Evolutionary conservation across 2,113 vertebrate species (phyloP).

Genomic region (Elephas maximus): DNA sequence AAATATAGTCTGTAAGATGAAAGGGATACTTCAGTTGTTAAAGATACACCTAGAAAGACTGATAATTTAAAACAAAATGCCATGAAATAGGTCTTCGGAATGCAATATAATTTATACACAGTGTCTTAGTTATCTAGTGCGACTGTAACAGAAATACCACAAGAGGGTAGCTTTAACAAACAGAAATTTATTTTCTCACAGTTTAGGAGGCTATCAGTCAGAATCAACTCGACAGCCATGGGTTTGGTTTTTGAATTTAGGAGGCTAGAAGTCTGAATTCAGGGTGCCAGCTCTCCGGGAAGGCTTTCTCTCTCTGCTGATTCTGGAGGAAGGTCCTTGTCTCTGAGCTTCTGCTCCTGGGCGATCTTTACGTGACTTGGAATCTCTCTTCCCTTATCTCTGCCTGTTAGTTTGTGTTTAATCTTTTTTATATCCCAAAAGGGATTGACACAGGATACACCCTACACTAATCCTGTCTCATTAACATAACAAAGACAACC

Average conservation of each 20-base stretch:
- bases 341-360: not conserved
- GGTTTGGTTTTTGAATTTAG: not conserved
- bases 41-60: not conserved
- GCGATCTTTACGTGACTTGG: not conserved
- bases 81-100: constrained; percentile 13
- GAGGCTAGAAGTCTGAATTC: not conserved
- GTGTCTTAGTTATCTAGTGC: not conserved
- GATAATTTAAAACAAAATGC: not conserved
- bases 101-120: not conserved
- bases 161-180: not conserved
- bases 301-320: not conserved
- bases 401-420: not conserved
- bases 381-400: not conserved
- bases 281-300: not conserved
- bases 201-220: not conserved
- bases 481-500: not conserved
- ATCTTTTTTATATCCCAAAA: not conserved
- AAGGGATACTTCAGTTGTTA: not conserved
- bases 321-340: not conserved
- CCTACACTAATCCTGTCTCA: not conserved
- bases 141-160: not conserved
- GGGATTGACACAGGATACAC: not conserved
- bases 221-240: no score
- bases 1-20: constrained; percentile 38
- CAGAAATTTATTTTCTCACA: not conserved